Conservation (phyloP, 2,888 invertebrate genomes). For the Chrysina gloriosa region DNA sequence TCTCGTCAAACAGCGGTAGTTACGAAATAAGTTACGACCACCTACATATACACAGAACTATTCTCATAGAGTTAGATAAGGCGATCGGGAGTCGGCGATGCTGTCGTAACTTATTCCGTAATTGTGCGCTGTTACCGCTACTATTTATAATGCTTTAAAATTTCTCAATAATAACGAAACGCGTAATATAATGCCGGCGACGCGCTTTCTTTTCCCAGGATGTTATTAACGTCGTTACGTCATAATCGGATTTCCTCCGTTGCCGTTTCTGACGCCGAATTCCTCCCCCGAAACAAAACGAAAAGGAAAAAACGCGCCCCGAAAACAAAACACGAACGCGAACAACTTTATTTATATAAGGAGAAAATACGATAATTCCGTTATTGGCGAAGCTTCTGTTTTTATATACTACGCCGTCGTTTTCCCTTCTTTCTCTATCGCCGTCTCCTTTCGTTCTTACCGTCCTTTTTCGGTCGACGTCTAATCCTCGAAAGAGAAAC, state of each 20-base stretch:
- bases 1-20: too few relatives aligned
- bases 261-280: not conserved
- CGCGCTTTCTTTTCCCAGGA: too few relatives aligned
- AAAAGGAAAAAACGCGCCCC: not conserved
- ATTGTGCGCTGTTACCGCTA: too few relatives aligned
- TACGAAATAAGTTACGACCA: too few relatives aligned
- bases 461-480: not conserved
- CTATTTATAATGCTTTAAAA: too few relatives aligned
- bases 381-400: constrained; percentile 22
- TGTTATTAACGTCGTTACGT: too few relatives aligned
- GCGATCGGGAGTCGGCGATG: too few relatives aligned
- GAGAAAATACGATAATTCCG: constrained; percentile 26
- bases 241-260: not conserved
- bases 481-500: not conserved
- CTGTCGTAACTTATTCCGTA: too few relatives aligned
- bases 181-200: too few relatives aligned
- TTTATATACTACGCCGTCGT: not conserved
- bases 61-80: too few relatives aligned
- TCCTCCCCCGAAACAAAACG: not conserved
- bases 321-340: constrained; percentile 5
- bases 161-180: too few relatives aligned
- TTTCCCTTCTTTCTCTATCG: not conserved
- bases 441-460: not conserved
- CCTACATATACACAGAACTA: too few relatives aligned
- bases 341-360: constrained; percentile 28